Evolutionary conservation across 2,113 vertebrate species (phyloP).

Genomic region (Sminthopsis crassicaudata): DNA sequence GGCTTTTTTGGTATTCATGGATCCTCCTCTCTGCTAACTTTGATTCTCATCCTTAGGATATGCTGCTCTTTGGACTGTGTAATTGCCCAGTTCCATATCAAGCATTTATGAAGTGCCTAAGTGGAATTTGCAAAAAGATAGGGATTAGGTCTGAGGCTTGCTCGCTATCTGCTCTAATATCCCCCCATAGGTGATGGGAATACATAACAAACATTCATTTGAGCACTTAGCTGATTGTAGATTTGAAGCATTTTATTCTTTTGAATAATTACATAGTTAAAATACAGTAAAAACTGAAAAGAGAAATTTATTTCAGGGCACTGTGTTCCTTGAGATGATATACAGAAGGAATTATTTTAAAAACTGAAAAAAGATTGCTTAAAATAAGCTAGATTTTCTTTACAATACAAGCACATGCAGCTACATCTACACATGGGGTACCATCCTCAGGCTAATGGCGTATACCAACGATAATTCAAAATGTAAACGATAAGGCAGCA

Average conservation of each 20-base stretch:
- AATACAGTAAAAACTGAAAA: slow-evolving; percentile 18
- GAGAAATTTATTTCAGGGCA: neutral
- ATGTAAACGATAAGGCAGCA: too few relatives aligned
- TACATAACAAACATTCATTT: neutral
- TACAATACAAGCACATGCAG: neutral
- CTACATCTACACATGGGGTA: too few relatives aligned
- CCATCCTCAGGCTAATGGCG: too few relatives aligned
- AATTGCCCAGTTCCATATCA: neutral
- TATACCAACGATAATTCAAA: too few relatives aligned
- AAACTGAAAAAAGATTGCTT: neutral
- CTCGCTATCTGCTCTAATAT: neutral
- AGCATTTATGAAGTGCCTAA: neutral
- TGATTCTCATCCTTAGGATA: neutral
- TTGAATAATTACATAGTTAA: slow-evolving; percentile 26
- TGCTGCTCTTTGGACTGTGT: neutral
- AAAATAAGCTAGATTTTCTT: neutral
- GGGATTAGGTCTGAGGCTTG: neutral
- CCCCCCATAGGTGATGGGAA: neutral
- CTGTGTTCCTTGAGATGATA: neutral
- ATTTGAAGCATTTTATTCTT: neutral
- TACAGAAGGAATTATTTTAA: slow-evolving; percentile 8
- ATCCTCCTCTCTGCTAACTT: neutral
- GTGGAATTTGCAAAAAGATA: neutral
- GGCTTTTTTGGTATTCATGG: neutral
- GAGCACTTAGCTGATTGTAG: neutral